A percentile compares a stretch with the other conserved stretches of the same genome.
These are phyloP conservation scores for Phacellophora camtschatica DNA, from an alignment of 30 jellyfish, hydroid and myxozoan species.

Conservation along the genomic window DNA sequence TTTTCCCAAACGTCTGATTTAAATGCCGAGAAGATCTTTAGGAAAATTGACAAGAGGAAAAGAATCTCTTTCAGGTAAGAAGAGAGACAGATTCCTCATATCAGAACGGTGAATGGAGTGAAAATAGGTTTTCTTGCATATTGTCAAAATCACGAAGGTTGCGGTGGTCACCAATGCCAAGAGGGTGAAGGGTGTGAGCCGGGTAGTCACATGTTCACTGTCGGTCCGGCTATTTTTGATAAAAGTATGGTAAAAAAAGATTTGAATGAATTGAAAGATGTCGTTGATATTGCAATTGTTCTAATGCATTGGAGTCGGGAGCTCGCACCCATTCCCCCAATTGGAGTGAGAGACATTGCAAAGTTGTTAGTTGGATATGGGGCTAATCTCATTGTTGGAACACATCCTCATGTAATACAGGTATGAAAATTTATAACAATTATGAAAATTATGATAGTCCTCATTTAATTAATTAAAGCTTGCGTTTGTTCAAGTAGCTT, in stretches of 20 bases:
- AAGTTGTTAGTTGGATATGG: constrained; percentile 43
- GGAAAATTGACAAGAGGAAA: no score
- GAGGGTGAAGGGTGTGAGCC: not conserved
- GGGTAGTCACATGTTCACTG: not conserved
- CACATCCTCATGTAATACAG: constrained; percentile 87
- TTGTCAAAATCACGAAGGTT: constrained; percentile 67
- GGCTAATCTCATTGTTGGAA: constrained; percentile 78
- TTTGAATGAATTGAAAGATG: constrained; percentile 8
- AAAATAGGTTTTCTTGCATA: constrained; percentile 79
- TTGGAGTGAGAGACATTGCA: constrained; percentile 74
- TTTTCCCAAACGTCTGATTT: no score
- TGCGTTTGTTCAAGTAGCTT: no score
- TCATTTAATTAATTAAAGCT: no score
- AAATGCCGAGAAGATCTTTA: no score
- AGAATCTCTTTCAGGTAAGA: no score
- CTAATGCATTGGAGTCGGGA: constrained; percentile 93
- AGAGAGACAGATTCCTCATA: constrained; percentile 55
- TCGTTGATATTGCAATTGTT: constrained; percentile 62
- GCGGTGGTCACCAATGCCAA: constrained; percentile 2
- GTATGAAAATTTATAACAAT: constrained; percentile 38
- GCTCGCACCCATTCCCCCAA: constrained; percentile 67
- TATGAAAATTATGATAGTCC: no score
- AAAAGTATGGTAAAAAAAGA: constrained; percentile 17
- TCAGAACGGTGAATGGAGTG: constrained; percentile 73
- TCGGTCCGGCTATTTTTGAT: constrained; percentile 42